Evolutionary conservation across 2,113 vertebrate species (phyloP), one percentile per base, ranked within the genome.

Genomic region (Gymnarchus niloticus): DNA sequence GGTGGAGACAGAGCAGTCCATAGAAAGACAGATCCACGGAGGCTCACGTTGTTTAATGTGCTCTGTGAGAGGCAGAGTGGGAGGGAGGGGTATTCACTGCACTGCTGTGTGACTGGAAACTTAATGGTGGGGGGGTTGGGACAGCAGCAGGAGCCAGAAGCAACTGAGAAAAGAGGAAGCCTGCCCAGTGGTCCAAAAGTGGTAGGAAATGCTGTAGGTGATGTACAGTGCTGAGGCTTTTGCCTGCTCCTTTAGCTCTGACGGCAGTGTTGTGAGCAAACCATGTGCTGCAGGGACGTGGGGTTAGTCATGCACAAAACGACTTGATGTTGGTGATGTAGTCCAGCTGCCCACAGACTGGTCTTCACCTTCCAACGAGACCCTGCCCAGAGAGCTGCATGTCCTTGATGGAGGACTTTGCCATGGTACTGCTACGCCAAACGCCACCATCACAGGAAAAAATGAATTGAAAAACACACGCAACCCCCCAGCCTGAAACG

Each of bases 31-130:
- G 89, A 91, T 91, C 87, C 85, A 85, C 90, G 89, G 91, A 84
- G 88, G 91, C 88, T 87, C 90, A 89, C 89, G 90, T 91, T 92
- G 80, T 56, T 83, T 28, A 83, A 59, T 76, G 82, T 78, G 82
- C 56, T 86, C 73, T 83, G 77, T 83, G 51, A 25, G 59, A 54
- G 89, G 84, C 88, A 77, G 90, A 83, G 81, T 33, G 83, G 83
- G 92, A 91, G 92, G 92, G 93, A 94, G 93, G 93, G 92, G 94
- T 94, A 92, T 94, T 92, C 93, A 95, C 95, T 95, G 95, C 95
- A 95, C 95, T 95, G 95, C 94, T 94, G 95, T 95, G 95, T 95
- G 95, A 95, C 95, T 95, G 90, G 95, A 95, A 95, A 96, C 94
- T 95, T 95, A 95, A 95, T 94, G 83, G 91, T 89, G 91, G 78